A percentile compares a stretch with the other conserved stretches of the same genome.
phyloP scores from a whole-genome alignment of 2,113 vertebrate genomes.

The Notothenia coriiceps region DNA sequence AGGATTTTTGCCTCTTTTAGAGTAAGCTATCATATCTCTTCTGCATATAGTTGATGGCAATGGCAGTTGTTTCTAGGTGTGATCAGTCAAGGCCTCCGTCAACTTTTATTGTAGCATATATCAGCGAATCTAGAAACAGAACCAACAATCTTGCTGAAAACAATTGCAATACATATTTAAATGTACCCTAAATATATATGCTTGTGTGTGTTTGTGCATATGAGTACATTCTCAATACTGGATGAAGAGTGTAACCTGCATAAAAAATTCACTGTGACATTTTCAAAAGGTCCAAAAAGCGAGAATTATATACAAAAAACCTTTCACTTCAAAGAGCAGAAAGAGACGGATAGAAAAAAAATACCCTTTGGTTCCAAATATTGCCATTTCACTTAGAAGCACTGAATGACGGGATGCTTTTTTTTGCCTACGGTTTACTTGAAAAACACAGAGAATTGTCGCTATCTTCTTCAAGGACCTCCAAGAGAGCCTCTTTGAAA shows the following conservation, averaged over 20 bases:
- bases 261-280: slow-evolving; percentile 47
- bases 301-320: slow-evolving; percentile 6
- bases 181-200: background rate
- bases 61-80: slow-evolving; percentile 7
- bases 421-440: slow-evolving; percentile 34
- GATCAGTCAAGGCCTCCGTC: slow-evolving; percentile 7
- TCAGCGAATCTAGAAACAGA: background rate
- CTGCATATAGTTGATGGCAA: slow-evolving; percentile 32
- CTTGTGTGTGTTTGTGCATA: background rate
- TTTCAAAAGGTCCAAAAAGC: slow-evolving; percentile 62
- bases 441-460: slow-evolving; percentile 58
- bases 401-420: slow-evolving; percentile 34
- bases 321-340: slow-evolving; percentile 51
- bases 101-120: slow-evolving; percentile 5
- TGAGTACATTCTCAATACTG: slow-evolving; percentile 12
- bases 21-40: slow-evolving; percentile 55
- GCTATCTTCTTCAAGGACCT: slow-evolving; percentile 62
- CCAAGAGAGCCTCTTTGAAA: slow-evolving; percentile 60
- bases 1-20: slow-evolving; percentile 60
- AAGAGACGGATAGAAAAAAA: slow-evolving; percentile 17
- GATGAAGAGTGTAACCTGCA: slow-evolving; percentile 23
- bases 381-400: slow-evolving; percentile 47
- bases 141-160: background rate
- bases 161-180: background rate
- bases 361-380: slow-evolving; percentile 48